Conservation (phyloP, 30 jellyfish, hydroid and myxozoan genomes). For the Aurelia sp. region DNA sequence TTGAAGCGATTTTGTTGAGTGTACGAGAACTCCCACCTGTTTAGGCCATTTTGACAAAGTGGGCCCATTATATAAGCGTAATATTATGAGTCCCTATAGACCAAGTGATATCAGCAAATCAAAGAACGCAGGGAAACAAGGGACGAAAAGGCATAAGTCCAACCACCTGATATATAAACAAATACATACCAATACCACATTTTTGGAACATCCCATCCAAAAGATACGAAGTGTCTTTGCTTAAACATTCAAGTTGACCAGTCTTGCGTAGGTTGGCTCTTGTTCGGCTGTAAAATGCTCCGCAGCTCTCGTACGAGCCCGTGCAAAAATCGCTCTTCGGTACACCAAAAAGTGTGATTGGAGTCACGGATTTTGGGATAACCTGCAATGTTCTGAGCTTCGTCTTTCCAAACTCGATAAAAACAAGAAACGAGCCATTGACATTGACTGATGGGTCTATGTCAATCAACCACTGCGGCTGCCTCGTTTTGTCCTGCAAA, state of each 20-base stretch:
- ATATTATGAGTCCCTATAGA: too few species aligned
- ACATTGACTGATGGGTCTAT: neutral
- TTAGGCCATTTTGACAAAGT: too few species aligned
- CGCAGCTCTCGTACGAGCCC: conserved; percentile 1
- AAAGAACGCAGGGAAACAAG: too few species aligned
- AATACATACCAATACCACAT: conserved; percentile 45
- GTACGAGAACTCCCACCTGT: too few species aligned
- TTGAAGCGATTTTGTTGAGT: too few species aligned
- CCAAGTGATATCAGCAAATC: too few species aligned
- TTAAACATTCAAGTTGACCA: conserved; percentile 13
- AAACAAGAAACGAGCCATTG: neutral
- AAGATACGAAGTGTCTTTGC: neutral
- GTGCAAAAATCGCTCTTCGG: neutral
- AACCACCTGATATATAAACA: too few species aligned
- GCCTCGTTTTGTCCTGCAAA: neutral
- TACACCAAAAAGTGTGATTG: neutral
- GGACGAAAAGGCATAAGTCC: too few species aligned
- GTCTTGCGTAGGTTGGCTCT: neutral
- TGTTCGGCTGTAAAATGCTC: neutral
- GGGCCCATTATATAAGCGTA: too few species aligned
- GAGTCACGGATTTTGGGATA: neutral
- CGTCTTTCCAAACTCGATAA: neutral
- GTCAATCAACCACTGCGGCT: neutral
- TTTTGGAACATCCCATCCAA: conserved; percentile 20
- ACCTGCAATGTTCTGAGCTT: neutral